Conservation (phyloP, 2,797 vertebrate species). For the Lagocephalus sceleratus region DNA sequence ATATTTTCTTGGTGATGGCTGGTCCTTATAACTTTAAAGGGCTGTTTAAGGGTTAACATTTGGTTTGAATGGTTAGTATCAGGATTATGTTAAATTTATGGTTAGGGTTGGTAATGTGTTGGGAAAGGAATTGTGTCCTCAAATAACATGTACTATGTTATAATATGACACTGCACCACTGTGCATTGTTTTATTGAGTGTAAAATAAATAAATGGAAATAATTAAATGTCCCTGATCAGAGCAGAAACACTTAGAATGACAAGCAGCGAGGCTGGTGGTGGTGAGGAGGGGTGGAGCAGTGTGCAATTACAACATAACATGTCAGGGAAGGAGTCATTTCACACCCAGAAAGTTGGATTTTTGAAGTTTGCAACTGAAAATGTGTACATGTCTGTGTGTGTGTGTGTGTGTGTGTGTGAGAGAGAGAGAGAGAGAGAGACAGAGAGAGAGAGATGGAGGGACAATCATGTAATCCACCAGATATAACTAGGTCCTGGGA, state of each 20-base stretch:
- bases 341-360: conserved; percentile 43
- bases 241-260: conserved; percentile 24
- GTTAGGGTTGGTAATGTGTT: too few species aligned
- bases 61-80: too few species aligned
- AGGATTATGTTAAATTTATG: too few species aligned
- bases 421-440: conserved; percentile 53
- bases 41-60: too few species aligned
- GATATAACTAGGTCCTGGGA: too few species aligned
- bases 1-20: too few species aligned
- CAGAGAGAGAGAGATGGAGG: conserved; percentile 44
- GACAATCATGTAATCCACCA: background rate
- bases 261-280: conserved; percentile 9
- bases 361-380: conserved; percentile 42
- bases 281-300: background rate
- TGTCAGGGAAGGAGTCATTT: conserved; percentile 53
- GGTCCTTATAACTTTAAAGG: too few species aligned
- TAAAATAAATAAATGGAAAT: conserved; percentile 9
- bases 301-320: conserved; percentile 46
- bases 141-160: too few species aligned
- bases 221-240: conserved; percentile 31
- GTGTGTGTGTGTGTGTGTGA: conserved; percentile 41
- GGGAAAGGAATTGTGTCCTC: too few species aligned
- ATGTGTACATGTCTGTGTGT: conserved; percentile 15
- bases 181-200: conserved; percentile 2
- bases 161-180: too few species aligned